Base-by-base conservation (phyloP, 2,797 vertebrate species). In the Halcyon badia region DNA sequence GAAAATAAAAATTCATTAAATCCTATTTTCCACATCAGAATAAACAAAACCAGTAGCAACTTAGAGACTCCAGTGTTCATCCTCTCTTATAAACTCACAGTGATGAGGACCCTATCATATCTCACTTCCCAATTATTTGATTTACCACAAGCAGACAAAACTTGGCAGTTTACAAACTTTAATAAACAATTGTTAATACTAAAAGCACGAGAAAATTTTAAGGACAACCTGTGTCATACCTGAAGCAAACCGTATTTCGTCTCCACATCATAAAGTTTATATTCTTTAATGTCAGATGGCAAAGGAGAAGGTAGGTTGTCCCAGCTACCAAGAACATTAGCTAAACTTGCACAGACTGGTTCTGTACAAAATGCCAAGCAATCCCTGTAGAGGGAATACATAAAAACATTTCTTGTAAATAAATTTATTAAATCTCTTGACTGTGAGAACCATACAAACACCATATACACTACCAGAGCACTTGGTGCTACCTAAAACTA, bases 321-420 rank as follows among this genome's bases (percentile, higher is more conserved):
- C 99, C 99, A 99, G 94, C 98, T 99, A 90, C 99, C 99, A 91
- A 99, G 98, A 87, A 99, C 98, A 14, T 99, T 99, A 93, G 99
- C 98, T 97, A 99, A 98, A 97, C 99, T 99, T 88, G 99, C 99
- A 98, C 99, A 99, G 78, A 99, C 99, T 20, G 99, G 99, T 97
- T 99, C 99, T 66, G 99, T 99, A 96, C 99, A 99, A 98, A 99
- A 99, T 18, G 99, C 99, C 97, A 99, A 97, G 95, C 99, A 99
- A 98, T 99, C 99, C 94, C 99, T 99, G 97, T 41, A 94, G 49
- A 89, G 54, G 25, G 97, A 91, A 97, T 22, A 94, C 30, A 73
- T 52, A 62, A 64, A 89, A 95, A 64, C 7, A 18, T 42, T 70
- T 66, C 2, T 35, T 72, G 31, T 73, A 87, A 57, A 57, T 92